Conservation (phyloP, 2,888 invertebrate genomes). For the Elegia similella region DNA sequence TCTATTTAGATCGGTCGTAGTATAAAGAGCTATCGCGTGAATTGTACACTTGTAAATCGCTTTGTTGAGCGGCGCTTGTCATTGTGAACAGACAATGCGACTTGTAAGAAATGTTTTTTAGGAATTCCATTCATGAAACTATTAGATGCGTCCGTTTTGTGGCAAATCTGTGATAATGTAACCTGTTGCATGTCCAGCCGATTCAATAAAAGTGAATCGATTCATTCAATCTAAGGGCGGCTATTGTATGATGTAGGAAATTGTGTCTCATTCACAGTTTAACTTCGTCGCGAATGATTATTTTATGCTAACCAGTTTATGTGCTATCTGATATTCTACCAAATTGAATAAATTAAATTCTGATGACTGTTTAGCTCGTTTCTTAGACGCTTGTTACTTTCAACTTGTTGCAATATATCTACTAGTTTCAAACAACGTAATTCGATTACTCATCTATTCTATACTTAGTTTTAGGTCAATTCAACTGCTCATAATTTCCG, state of each 20-base stretch:
- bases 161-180: constrained; percentile 64
- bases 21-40: constrained; percentile 77
- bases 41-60: constrained; percentile 79
- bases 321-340: background rate
- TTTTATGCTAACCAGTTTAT: constrained; percentile 12
- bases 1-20: constrained; percentile 62
- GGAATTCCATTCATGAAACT: constrained; percentile 75
- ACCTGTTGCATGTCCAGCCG: constrained; percentile 62
- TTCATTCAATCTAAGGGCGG: constrained; percentile 34
- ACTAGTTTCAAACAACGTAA: too few species aligned
- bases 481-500: too few species aligned
- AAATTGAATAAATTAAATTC: too few species aligned
- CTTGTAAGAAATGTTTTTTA: constrained; percentile 81
- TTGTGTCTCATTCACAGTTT: constrained; percentile 8
- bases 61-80: constrained; percentile 76
- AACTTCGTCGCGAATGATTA: background rate
- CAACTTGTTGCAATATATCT: too few species aligned
- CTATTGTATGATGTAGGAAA: constrained; percentile 12
- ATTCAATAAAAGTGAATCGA: constrained; percentile 50
- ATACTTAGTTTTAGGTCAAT: too few species aligned
- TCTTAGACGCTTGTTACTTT: too few species aligned
- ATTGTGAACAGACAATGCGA: constrained; percentile 78
- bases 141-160: constrained; percentile 70
- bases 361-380: too few species aligned
- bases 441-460: too few species aligned